These are phyloP conservation scores for Todus mexicanus DNA, from an alignment of 2,797 vertebrate species.

Conservation along the genomic window DNA sequence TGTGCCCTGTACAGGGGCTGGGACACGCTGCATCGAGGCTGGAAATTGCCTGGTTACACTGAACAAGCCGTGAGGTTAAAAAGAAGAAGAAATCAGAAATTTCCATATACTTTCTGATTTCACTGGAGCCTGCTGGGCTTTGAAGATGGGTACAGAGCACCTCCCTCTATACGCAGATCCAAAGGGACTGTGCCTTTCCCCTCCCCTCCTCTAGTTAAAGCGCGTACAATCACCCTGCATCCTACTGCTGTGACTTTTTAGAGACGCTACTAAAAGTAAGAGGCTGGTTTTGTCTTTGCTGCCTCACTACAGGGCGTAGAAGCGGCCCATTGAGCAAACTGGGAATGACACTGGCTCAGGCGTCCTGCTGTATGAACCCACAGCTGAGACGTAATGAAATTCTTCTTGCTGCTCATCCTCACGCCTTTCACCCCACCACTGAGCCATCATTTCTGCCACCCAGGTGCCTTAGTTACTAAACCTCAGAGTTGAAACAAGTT, in stretches of 20 bases:
- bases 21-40: background rate
- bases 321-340: background rate
- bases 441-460: background rate
- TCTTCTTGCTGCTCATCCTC: background rate
- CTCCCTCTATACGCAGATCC: background rate
- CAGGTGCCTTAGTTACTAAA: background rate
- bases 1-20: background rate
- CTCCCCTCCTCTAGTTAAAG: background rate
- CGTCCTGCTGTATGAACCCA: background rate
- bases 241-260: background rate
- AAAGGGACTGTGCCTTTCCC: background rate
- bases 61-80: background rate
- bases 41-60: background rate
- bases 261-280: background rate
- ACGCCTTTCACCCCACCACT: background rate
- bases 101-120: background rate
- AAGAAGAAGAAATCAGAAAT: background rate
- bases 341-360: background rate
- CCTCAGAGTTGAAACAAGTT: background rate
- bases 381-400: background rate
- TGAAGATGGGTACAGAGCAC: background rate
- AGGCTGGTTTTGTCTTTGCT: background rate
- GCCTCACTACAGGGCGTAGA: background rate
- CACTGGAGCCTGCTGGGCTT: background rate
- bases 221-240: background rate